Base-by-base conservation (phyloP, 1,140 invertebrate genomes). In the Trichogramma pretiosum region DNA sequence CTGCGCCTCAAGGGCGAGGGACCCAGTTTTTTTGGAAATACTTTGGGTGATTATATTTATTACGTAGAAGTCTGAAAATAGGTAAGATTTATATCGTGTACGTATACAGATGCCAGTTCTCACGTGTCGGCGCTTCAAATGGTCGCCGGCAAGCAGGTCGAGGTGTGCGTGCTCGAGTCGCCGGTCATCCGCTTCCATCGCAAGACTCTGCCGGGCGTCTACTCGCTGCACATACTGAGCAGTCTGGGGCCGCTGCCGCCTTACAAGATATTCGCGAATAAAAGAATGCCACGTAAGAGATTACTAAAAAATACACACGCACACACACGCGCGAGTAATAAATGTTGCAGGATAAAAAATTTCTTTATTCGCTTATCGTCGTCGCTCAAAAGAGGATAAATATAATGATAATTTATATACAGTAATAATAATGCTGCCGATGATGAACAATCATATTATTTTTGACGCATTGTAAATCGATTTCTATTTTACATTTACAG, bases 191-290 rank as follows among this genome's bases (percentile, higher is more conserved):
- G 56, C 24, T 70, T 61, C 21, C 69, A 73, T 28, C 58, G 72
- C 24, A 58, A 65, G 16, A 56, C 56, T 23, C 51, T 77, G 42
- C 67, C 70, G 18, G 68, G 72, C 26, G 53, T 65, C 3, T 58
- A 72, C 14, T 66, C 73, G 10, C 52, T 79, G 19, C 46, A 59
- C n/a, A 60, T 75, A 11, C 55, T 78, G 22, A 61, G 57, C 3
- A 76, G 75, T 18, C 58, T 77, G 42, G 77, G 77, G 14, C 74
- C 75, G 22, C 48, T 78, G 10, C 73, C 77, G 7, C 73, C 76
- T 1, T 76, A 77, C 49, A 68, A 72, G 2, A 70, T 77, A 28
- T 64, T 78, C 39, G 55, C 74, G 13, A 77, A 73, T 35, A 66
- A 61, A n/a, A 63, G 61, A 14, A 43, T 76, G 23, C 30, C 68